phyloP scores from a whole-genome alignment of 2,797 vertebrate genomes.

The Phataginus tricuspis region DNA sequence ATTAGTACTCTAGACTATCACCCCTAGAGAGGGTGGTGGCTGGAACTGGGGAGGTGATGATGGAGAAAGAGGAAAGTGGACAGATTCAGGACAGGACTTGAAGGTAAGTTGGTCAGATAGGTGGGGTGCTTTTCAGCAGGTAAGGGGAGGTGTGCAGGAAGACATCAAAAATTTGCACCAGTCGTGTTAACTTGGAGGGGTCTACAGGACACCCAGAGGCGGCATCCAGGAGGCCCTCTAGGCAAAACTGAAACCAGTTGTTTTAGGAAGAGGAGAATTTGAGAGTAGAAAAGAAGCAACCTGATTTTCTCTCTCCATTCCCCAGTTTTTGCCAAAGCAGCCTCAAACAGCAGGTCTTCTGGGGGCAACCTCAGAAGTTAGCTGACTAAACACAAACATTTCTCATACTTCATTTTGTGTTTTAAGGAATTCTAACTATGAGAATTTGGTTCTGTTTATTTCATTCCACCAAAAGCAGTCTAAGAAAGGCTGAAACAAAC shows the following conservation, averaged over 20 bases:
- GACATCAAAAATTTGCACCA: background rate
- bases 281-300: conserved; percentile 15
- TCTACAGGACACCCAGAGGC: background rate
- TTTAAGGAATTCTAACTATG: background rate
- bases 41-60: background rate
- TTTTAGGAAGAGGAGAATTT: conserved; percentile 31
- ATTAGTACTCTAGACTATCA: too few relatives aligned
- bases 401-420: background rate
- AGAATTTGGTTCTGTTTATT: background rate
- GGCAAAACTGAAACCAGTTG: conserved; percentile 18
- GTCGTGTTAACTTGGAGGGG: background rate
- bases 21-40: background rate
- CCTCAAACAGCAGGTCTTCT: background rate
- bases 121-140: background rate
- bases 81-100: background rate
- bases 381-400: background rate
- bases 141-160: rapidly evolving
- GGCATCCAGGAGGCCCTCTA: background rate
- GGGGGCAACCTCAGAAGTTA: rapidly evolving
- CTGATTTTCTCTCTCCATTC: background rate
- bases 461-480: background rate
- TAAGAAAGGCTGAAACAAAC: rapidly evolving
- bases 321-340: conserved; percentile 41
- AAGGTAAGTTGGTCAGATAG: background rate
- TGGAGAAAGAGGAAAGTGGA: background rate